Evolutionary conservation across 2,888 invertebrate genomes (phyloP), one percentile per base, ranked within the genome.

Genomic region (Rhagium mordax): DNA sequence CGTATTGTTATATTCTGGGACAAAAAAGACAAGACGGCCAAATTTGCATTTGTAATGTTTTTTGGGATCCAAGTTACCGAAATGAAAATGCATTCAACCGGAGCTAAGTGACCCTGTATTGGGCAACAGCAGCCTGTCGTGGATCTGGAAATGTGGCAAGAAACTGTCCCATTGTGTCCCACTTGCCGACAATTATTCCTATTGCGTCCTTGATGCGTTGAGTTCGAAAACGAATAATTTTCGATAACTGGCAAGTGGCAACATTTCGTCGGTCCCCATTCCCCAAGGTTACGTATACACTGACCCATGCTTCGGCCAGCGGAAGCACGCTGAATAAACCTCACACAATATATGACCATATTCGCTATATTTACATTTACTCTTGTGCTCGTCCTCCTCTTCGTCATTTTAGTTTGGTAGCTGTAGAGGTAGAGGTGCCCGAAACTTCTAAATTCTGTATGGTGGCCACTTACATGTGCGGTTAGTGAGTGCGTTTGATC

Each of bases 281-380:
- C 59, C 64, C 73, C 83, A 83, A 83, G 83, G 83, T 79, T 80
- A 79, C 74, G 69, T 74, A 79, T 75, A 80, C 82, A 79, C 78
- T 81, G 83, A 82, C 82, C 83, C 72, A 73, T 74, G 78, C 74
- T 76, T 77, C 76, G 74, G 74, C 71, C 77, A 77, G 76, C 80
- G 82, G 82, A 82, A 79, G 81, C 81, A 82, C 83, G 83, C 80
- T 82, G 79, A 81, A 80, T 83, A 81, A 80, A 76, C 81, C 79
- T 77, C 74, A 75, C 78, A 83, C 82, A 82, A 82, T 80, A 77
- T 77, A 81, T 81, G 79, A 76, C 77, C 80, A 80, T 65, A 70
- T 71, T 68, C 74, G 33, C 51, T 53, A 53, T 51, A 65, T 65
- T 33, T 41, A 65, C 65, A 33, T 65, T 65, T 65, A 20, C 51